These are phyloP conservation scores for Dryobates pubescens DNA, from an alignment of 2,797 vertebrate genomes.

Conservation along the genomic window DNA sequence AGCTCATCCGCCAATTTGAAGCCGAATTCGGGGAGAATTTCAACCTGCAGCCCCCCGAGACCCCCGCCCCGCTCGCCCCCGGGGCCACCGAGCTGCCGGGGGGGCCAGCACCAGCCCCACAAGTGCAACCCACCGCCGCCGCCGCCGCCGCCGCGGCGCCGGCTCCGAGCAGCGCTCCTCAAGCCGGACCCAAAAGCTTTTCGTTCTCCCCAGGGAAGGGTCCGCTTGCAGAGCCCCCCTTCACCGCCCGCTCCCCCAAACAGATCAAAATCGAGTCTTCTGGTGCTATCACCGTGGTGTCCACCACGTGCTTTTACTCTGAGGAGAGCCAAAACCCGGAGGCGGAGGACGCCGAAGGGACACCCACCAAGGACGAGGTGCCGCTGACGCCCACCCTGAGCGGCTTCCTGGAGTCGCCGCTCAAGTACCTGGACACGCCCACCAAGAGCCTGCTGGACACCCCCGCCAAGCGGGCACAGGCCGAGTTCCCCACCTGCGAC, in stretches of 20 bases:
- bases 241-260: constrained; percentile 85
- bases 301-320: constrained; percentile 91
- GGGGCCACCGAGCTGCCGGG: constrained; percentile 56
- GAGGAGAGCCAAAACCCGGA: constrained; percentile 74
- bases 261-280: constrained; percentile 94
- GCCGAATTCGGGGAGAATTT: constrained; percentile 91
- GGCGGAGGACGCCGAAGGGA: constrained; percentile 78
- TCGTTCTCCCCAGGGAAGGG: constrained; percentile 62
- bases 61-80: constrained; percentile 18
- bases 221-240: constrained; percentile 74
- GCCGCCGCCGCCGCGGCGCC: background rate
- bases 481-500: constrained; percentile 91
- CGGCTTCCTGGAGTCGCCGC: constrained; percentile 94
- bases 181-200: background rate
- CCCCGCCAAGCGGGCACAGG: constrained; percentile 89
- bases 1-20: constrained; percentile 95
- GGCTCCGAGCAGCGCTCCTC: background rate
- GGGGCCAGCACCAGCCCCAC: background rate
- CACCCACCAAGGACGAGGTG: constrained; percentile 89
- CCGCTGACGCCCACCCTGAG: constrained; percentile 90
- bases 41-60: constrained; percentile 67
- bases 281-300: constrained; percentile 92
- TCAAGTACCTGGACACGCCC: constrained; percentile 93
- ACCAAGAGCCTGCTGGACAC: constrained; percentile 94
- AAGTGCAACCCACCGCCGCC: constrained; percentile 4